These are phyloP conservation scores for Sebastes minor DNA, from an alignment of 2,797 vertebrate species.

Conservation along the genomic window DNA sequence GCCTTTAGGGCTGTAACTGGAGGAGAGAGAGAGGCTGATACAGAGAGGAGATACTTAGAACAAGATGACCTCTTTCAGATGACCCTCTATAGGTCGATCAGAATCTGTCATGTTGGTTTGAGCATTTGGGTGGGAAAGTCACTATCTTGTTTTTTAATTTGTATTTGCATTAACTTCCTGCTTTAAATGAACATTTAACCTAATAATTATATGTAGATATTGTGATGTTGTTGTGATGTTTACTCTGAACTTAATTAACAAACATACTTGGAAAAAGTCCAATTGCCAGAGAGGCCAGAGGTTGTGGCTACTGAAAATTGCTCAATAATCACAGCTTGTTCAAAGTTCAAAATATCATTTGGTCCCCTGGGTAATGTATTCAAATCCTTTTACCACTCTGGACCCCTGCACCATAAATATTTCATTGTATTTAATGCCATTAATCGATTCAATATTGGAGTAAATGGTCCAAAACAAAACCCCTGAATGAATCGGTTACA, in stretches of 20 bases:
- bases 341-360: slow-evolving; percentile 43
- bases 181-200: background rate
- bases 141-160: background rate
- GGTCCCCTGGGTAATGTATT: slow-evolving; percentile 63
- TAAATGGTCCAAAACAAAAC: slow-evolving; percentile 65
- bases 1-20: slow-evolving; percentile 77
- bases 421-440: slow-evolving; percentile 74
- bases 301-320: slow-evolving; percentile 12
- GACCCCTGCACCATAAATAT: slow-evolving; percentile 71
- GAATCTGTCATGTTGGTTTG: slow-evolving; percentile 44
- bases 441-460: slow-evolving; percentile 71
- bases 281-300: background rate
- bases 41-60: slow-evolving; percentile 55
- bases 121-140: slow-evolving; percentile 22
- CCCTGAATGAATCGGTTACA: slow-evolving; percentile 63
- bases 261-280: slow-evolving; percentile 19
- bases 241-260: slow-evolving; percentile 1
- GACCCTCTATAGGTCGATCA: slow-evolving; percentile 50
- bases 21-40: slow-evolving; percentile 63
- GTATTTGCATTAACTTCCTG: background rate
- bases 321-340: slow-evolving; percentile 33
- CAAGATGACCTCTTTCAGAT: slow-evolving; percentile 64
- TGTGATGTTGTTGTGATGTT: background rate
- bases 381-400: slow-evolving; percentile 69
- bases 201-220: background rate